These are phyloP conservation scores for Trypoxylus dichotomus DNA, from an alignment of 1,140 invertebrate species.

Conservation along the genomic window DNA sequence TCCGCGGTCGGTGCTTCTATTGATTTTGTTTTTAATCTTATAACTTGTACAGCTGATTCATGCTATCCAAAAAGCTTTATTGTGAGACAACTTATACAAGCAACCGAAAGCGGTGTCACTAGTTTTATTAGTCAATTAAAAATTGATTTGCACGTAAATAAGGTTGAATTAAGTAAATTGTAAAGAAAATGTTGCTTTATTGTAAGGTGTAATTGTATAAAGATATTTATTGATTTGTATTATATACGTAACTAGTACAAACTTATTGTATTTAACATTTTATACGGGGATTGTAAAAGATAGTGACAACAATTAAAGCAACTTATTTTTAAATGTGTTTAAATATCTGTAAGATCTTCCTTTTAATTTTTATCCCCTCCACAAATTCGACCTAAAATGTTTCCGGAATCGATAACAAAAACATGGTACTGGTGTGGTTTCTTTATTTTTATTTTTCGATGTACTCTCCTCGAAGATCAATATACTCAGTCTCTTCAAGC, in stretches of 20 bases:
- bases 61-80: slow-evolving; percentile 56
- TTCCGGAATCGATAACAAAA: too few relatives aligned
- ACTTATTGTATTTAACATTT: not conserved
- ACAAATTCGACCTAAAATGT: too few relatives aligned
- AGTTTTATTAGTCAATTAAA: not conserved
- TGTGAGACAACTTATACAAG: not conserved
- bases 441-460: too few relatives aligned
- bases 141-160: not conserved
- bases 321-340: not conserved
- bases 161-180: slow-evolving; percentile 19
- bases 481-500: too few relatives aligned
- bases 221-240: not conserved
- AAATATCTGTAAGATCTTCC: too few relatives aligned
- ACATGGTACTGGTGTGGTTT: too few relatives aligned
- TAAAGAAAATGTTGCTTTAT: not conserved
- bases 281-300: not conserved
- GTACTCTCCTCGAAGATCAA: too few relatives aligned
- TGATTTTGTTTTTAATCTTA: slow-evolving; percentile 53
- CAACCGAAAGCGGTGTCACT: not conserved
- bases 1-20: slow-evolving; percentile 40
- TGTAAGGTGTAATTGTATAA: not conserved
- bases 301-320: not conserved
- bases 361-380: too few relatives aligned
- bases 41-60: slow-evolving; percentile 55
- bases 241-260: not conserved